Evolutionary conservation across 2,797 vertebrate species (phyloP), one percentile per base, ranked within the genome.

Genomic region (Gymnothorax javanicus): DNA sequence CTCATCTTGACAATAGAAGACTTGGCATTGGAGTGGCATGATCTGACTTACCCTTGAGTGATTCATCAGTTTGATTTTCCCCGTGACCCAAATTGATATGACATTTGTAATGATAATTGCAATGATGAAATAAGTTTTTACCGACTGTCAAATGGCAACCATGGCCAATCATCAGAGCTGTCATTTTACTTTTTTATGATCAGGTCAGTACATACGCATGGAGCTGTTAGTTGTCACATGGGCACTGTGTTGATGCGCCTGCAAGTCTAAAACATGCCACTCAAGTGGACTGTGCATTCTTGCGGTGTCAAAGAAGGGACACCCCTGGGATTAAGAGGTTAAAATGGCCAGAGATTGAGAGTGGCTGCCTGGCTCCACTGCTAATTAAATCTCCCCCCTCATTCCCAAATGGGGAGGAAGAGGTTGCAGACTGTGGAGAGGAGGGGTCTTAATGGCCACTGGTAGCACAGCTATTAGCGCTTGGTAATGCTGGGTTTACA

Each of bases 321-420:
- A 69, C 33, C 17, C 27, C 69, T 60, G 15, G 43, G 62, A 69
- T 54, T 8, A 69, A 84, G 83, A 15, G 83, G 83, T 84, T 84
- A 52, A 67, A 13, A 59, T 33, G 4, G 1, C 82, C 82, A 71
- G 25, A 33, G 58, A 9, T 9, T 62, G 58, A 27, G 82, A 0
- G 8, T n/a, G 20, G 27, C 43, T 23, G 33, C 57, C 62, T 84
- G 59, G 83, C 60, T 50, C 27, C 83, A 54, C 60, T 7, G 33
- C 33, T 84, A 67, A 54, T 84, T 43, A 84, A 84, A 84, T 84
- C 43, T 50, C 4, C 82, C 59, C 62, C 58, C 59, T 33, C 67
- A 23, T 25, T 25, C 52, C 54, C 33, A 20, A 50, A 84, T 50
- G 69, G 20, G 83, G 57, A 84, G 59, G 59, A 25, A 43, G 62